phyloP scores from a whole-genome alignment of 2,797 vertebrate genomes.

The Microhierax caerulescens region DNA sequence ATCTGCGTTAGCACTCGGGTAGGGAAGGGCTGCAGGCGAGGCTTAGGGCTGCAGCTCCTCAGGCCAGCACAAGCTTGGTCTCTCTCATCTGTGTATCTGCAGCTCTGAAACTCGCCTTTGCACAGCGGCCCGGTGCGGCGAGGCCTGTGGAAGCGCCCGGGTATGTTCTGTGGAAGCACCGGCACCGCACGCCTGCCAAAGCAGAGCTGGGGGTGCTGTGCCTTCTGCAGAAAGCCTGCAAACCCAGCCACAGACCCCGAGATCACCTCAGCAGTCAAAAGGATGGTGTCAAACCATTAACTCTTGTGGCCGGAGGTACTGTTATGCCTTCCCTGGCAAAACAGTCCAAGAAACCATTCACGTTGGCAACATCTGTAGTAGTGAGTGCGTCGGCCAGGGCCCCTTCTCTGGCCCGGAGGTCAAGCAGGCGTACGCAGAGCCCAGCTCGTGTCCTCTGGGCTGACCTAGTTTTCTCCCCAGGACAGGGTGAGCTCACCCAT shows the following conservation, averaged over 20 bases:
- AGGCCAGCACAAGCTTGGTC: background rate
- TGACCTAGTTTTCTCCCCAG: background rate
- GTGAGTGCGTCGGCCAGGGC: background rate
- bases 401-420: background rate
- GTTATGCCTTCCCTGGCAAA: background rate
- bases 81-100: background rate
- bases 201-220: background rate
- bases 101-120: background rate
- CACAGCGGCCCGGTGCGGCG: accelerated
- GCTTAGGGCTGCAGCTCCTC: background rate
- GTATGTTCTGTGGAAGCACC: background rate
- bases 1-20: background rate
- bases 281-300: background rate
- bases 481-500: background rate
- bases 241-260: background rate
- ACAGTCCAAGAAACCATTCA: background rate
- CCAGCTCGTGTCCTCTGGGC: background rate
- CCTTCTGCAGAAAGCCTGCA: background rate
- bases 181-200: background rate
- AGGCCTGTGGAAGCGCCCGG: background rate
- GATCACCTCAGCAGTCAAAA: background rate
- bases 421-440: accelerated
- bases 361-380: background rate
- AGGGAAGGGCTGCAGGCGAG: background rate
- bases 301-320: accelerated